A percentile compares a stretch with the other conserved stretches of the same genome.
These are phyloP conservation scores for Ptychodera flava DNA, from an alignment of 35 echinoderm and acorn worm species.

Conservation along the genomic window DNA sequence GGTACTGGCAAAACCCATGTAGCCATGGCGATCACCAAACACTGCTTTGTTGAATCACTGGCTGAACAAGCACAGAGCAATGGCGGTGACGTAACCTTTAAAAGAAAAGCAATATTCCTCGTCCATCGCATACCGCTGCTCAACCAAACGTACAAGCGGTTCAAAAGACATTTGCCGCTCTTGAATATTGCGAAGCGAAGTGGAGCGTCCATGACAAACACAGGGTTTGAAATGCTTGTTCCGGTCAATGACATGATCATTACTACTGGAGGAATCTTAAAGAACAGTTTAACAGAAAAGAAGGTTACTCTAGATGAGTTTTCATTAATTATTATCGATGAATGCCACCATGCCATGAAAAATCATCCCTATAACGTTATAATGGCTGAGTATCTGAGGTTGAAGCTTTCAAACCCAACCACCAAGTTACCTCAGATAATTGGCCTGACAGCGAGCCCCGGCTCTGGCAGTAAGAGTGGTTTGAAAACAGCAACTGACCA, in stretches of 20 bases:
- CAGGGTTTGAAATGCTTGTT: not conserved
- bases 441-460: constrained; percentile 46
- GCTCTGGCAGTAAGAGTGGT: constrained; percentile 18
- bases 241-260: not conserved
- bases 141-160: not conserved
- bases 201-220: not conserved
- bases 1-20: constrained; percentile 61
- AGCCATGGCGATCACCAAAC: not conserved
- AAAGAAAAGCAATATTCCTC: not conserved
- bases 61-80: not conserved
- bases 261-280: not conserved
- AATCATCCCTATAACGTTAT: constrained; percentile 62
- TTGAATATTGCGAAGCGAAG: not conserved
- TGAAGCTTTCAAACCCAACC: constrained; percentile 19
- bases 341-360: constrained; percentile 56
- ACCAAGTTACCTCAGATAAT: constrained; percentile 36
- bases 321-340: constrained; percentile 49
- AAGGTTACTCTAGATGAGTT: constrained; percentile 15
- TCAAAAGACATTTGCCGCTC: not conserved
- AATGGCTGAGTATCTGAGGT: constrained; percentile 37
- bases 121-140: not conserved
- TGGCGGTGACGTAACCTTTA: not conserved
- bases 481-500: constrained; percentile 9
- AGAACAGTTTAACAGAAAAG: not conserved
- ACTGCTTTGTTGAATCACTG: not conserved